Conservation (phyloP, 2,888 invertebrate genomes). For the Rhagophthalmus giganteus region DNA sequence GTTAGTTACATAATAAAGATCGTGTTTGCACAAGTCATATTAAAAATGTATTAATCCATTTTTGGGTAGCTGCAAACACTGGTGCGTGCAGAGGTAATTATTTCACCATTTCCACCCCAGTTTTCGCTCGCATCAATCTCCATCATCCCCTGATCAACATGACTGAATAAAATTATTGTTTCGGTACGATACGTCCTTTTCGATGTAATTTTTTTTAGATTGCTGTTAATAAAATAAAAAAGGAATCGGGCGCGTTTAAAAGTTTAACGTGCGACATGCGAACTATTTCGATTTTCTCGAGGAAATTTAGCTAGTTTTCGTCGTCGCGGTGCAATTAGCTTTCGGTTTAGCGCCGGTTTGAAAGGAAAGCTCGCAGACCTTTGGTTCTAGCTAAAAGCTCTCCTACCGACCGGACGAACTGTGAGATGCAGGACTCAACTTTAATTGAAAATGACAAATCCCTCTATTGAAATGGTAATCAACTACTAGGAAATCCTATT, state of each 20-base stretch:
- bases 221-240: not conserved
- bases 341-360: conserved; percentile 21
- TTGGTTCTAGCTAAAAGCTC: conserved; percentile 34
- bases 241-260: not conserved
- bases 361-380: conserved; percentile 31
- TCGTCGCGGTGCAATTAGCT: conserved; percentile 20
- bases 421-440: conserved; percentile 57
- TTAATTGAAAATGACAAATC: conserved; percentile 60
- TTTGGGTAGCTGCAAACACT: conserved; percentile 51
- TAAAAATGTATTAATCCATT: conserved; percentile 58
- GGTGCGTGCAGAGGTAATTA: conserved; percentile 53
- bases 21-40: conserved; percentile 53
- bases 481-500: conserved; percentile 60
- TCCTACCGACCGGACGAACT: conserved; percentile 34
- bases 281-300: not conserved
- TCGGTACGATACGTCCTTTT: conserved; percentile 7
- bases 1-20: conserved; percentile 48
- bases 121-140: conserved; percentile 50
- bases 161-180: conserved; percentile 29
- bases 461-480: conserved; percentile 60
- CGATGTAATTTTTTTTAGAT: not conserved
- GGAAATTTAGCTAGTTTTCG: not conserved
- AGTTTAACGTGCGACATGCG: no score
- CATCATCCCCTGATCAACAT: conserved; percentile 54
- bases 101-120: conserved; percentile 55